These are phyloP conservation scores for Ichneumoninae sp. DNA, from an alignment of 2,888 invertebrate genomes.

Conservation along the genomic window DNA sequence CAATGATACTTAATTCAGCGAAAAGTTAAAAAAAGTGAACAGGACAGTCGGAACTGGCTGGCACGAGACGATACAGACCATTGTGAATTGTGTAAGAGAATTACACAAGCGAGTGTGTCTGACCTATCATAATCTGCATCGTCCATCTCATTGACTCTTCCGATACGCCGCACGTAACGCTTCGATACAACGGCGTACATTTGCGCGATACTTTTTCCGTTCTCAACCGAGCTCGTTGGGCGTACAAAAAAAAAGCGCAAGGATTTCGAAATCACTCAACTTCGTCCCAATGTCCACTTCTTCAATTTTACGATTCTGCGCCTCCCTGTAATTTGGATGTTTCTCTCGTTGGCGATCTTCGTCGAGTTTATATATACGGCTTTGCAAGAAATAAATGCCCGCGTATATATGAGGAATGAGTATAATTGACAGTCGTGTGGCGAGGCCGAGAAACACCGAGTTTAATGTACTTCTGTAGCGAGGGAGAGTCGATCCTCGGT, in stretches of 20 bases:
- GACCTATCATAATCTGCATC: slow-evolving; percentile 1
- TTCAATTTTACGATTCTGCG: slow-evolving; percentile 62
- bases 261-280: slow-evolving; percentile 64
- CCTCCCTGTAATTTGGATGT: slow-evolving; percentile 59
- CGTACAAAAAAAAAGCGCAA: slow-evolving; percentile 17
- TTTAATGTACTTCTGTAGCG: slow-evolving; percentile 40
- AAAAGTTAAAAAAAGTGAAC: not conserved
- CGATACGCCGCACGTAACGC: not conserved
- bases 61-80: not conserved
- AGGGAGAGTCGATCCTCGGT: slow-evolving; percentile 50
- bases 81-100: not conserved
- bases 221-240: not conserved
- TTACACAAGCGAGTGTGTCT: not conserved
- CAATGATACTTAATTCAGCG: not conserved
- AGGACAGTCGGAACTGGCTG: not conserved
- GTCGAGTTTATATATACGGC: slow-evolving; percentile 1
- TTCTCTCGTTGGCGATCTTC: slow-evolving; percentile 36
- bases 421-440: slow-evolving; percentile 59
- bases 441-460: slow-evolving; percentile 15
- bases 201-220: not conserved
- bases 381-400: slow-evolving; percentile 45
- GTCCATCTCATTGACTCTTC: not conserved
- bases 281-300: slow-evolving; percentile 55
- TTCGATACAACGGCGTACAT: not conserved
- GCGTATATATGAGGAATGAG: slow-evolving; percentile 47